Conservation (phyloP, 2,797 vertebrate genomes). For the Sebastes diaconus region DNA sequence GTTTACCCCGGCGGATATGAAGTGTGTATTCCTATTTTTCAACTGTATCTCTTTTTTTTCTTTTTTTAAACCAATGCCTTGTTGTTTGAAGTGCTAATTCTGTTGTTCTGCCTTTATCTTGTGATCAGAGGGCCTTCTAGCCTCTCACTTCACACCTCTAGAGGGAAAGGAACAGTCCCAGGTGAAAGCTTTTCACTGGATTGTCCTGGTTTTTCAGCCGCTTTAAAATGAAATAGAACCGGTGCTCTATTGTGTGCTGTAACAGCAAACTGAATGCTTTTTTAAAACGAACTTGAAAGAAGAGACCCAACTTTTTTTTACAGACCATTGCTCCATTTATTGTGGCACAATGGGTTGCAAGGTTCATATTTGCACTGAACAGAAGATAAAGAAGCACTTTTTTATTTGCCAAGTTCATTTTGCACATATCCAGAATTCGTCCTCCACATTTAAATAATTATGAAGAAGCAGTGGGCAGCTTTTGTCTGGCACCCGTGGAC, state of each 20-base stretch:
- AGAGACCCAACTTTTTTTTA: not conserved
- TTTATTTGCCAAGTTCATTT: not conserved
- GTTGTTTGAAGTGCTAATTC: slow-evolving; percentile 77
- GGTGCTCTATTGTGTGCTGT: not conserved
- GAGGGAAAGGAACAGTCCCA: slow-evolving; percentile 53
- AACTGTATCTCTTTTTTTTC: too few relatives aligned
- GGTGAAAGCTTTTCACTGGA: slow-evolving; percentile 47
- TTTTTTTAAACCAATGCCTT: slow-evolving; percentile 27
- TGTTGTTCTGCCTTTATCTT: slow-evolving; percentile 73
- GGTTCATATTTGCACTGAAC: not conserved
- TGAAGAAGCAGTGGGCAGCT: not conserved
- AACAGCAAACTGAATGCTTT: not conserved
- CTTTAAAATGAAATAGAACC: slow-evolving; percentile 10
- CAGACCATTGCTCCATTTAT: not conserved
- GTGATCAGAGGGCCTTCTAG: slow-evolving; percentile 63
- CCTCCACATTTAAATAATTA: not conserved
- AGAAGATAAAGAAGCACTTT: not conserved
- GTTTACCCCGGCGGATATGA: slow-evolving; percentile 69
- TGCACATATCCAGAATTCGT: not conserved
- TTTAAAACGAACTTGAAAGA: not conserved
- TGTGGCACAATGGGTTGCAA: not conserved
- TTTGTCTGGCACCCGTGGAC: not conserved
- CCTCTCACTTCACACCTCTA: slow-evolving; percentile 66
- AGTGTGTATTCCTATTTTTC: slow-evolving; percentile 50
- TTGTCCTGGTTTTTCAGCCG: slow-evolving; percentile 39